Conservation (phyloP, 2,797 vertebrate genomes). For the Karalla daura region DNA sequence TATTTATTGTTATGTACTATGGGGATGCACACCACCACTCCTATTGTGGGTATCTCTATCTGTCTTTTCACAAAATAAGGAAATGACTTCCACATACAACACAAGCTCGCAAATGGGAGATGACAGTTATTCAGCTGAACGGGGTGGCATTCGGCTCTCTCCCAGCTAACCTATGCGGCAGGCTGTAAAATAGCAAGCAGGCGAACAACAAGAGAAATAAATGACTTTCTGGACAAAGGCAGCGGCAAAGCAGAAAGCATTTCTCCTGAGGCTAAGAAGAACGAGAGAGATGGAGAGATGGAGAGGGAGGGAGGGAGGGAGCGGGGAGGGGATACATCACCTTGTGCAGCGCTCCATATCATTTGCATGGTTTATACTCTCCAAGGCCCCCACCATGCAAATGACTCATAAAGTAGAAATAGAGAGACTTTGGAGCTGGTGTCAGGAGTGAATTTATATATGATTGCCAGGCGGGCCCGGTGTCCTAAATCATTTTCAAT, state of each 20-base stretch:
- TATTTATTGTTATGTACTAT: slow-evolving; percentile 60
- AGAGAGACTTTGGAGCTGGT: slow-evolving; percentile 82
- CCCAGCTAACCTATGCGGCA: slow-evolving; percentile 71
- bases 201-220: slow-evolving; percentile 81
- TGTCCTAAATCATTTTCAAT: slow-evolving; percentile 87
- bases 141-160: slow-evolving; percentile 46
- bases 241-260: slow-evolving; percentile 79
- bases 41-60: slow-evolving; percentile 57
- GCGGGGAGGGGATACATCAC: slow-evolving; percentile 72
- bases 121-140: slow-evolving; percentile 75
- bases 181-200: slow-evolving; percentile 73
- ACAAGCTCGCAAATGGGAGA: slow-evolving; percentile 70
- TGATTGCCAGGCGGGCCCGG: slow-evolving; percentile 77
- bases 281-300: slow-evolving; percentile 63
- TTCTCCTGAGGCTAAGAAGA: slow-evolving; percentile 80
- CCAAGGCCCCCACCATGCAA: slow-evolving; percentile 83
- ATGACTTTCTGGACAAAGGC: slow-evolving; percentile 83
- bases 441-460: slow-evolving; percentile 86
- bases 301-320: slow-evolving; percentile 44
- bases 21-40: slow-evolving; percentile 31
- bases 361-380: slow-evolving; percentile 86
- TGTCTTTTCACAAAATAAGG: slow-evolving; percentile 64
- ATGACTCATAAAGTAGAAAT: slow-evolving; percentile 86
- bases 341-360: slow-evolving; percentile 80
- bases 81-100: slow-evolving; percentile 71